A percentile compares a stretch with the other conserved stretches of the same genome.
phyloP scores from a whole-genome alignment of 2,888 invertebrate genomes.

The Sabatieria punctata region DNA sequence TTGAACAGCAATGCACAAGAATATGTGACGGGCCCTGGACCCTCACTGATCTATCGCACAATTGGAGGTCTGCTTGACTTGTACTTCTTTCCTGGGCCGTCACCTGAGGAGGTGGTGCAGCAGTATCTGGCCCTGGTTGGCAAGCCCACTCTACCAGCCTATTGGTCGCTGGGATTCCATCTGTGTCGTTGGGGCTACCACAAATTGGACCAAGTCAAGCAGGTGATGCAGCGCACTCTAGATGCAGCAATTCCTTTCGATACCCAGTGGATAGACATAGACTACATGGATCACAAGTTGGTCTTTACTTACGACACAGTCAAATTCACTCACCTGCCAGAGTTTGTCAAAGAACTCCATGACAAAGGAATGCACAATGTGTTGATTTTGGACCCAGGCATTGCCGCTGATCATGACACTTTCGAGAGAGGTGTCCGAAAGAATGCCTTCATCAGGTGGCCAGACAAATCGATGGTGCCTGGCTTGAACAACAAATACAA shows the following conservation, averaged over 20 bases:
- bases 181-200: conserved; percentile 47
- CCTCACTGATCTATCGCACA: conserved; percentile 22
- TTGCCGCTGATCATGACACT: background rate
- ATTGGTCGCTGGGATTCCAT: conserved; percentile 53
- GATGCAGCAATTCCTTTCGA: conserved; percentile 30
- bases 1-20: conserved; percentile 4
- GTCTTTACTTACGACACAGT: conserved; percentile 55
- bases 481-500: background rate
- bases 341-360: background rate
- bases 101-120: conserved; percentile 42
- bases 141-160: conserved; percentile 49
- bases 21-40: conserved; percentile 1
- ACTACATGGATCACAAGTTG: conserved; percentile 56
- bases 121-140: conserved; percentile 57
- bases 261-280: conserved; percentile 59
- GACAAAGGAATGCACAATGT: background rate
- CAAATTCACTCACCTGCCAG: conserved; percentile 20
- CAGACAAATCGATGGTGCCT: background rate
- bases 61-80: conserved; percentile 66
- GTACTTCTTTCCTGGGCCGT: conserved; percentile 52
- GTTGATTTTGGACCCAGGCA: background rate
- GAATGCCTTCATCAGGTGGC: background rate
- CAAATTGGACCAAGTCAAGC: background rate
- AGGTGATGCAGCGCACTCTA: background rate
- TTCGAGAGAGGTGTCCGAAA: background rate